Conservation (phyloP, 2,113 vertebrate genomes). For the Piprites chloris region DNA sequence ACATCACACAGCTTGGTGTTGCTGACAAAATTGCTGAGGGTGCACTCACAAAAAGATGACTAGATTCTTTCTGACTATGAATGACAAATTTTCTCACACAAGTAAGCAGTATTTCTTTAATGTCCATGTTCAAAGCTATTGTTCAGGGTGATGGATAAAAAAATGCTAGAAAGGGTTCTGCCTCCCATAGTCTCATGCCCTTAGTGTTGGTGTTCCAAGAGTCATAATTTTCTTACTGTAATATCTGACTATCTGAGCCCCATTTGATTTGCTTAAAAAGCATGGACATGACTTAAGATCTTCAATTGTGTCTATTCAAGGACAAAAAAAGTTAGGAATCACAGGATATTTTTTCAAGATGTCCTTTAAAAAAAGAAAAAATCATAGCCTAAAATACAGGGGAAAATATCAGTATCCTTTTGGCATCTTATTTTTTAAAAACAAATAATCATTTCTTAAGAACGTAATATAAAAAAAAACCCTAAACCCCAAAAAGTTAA, state of each 20-base stretch:
- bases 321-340: background rate
- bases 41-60: background rate
- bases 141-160: background rate
- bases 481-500: background rate
- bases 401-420: background rate
- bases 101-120: slow-evolving; percentile 20
- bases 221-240: background rate
- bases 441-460: background rate
- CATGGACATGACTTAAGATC: background rate
- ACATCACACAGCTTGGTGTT: background rate
- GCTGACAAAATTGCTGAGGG: accelerated
- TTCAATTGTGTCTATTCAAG: background rate
- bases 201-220: background rate
- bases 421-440: background rate
- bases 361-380: background rate
- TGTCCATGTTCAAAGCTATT: background rate
- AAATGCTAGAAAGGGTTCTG: background rate
- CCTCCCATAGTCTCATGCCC: background rate
- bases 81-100: slow-evolving; percentile 28
- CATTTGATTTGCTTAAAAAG: background rate
- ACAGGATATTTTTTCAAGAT: background rate
- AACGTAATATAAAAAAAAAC: background rate
- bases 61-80: slow-evolving; percentile 18
- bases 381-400: background rate
- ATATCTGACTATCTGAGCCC: background rate